A percentile compares a stretch with the other conserved stretches of the same genome.
phyloP scores from a whole-genome alignment of 2,888 invertebrate species.

The Drosophila kambysellisi region DNA sequence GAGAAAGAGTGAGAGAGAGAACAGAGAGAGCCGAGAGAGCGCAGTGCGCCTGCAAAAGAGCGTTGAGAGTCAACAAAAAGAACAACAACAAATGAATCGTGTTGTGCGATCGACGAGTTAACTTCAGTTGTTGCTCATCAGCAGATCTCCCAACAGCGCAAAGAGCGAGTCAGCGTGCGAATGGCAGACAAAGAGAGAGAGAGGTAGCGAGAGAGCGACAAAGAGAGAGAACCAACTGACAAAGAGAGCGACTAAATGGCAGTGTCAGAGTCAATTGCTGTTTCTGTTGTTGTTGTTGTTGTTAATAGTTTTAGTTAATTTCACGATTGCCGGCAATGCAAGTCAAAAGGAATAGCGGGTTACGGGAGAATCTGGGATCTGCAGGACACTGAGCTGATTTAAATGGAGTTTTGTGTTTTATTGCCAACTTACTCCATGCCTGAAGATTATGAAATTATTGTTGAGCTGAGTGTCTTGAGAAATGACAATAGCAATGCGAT shows the following conservation, averaged over 20 bases:
- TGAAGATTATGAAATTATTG: not conserved
- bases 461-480: not conserved
- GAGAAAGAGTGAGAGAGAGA: slow-evolving; percentile 4
- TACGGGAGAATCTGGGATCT: not conserved
- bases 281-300: slow-evolving; percentile 1
- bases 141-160: slow-evolving; percentile 12
- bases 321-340: slow-evolving; percentile 32
- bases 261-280: slow-evolving; percentile 31
- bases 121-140: slow-evolving; percentile 17
- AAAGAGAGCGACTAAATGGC: slow-evolving; percentile 50
- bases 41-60: slow-evolving; percentile 12
- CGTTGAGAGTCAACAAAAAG: slow-evolving; percentile 5
- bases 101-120: slow-evolving; percentile 14
- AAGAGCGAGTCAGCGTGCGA: not conserved
- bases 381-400: not conserved
- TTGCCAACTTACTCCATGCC: not conserved
- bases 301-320: slow-evolving; percentile 25
- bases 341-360: not conserved
- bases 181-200: not conserved
- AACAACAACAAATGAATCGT: slow-evolving; percentile 23
- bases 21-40: slow-evolving; percentile 13
- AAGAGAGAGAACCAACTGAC: slow-evolving; percentile 14
- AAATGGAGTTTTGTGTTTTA: not conserved
- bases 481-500: not conserved
- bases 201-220: not conserved